Base-by-base conservation (phyloP, 2,113 vertebrate genomes). In the Gobius niger region DNA sequence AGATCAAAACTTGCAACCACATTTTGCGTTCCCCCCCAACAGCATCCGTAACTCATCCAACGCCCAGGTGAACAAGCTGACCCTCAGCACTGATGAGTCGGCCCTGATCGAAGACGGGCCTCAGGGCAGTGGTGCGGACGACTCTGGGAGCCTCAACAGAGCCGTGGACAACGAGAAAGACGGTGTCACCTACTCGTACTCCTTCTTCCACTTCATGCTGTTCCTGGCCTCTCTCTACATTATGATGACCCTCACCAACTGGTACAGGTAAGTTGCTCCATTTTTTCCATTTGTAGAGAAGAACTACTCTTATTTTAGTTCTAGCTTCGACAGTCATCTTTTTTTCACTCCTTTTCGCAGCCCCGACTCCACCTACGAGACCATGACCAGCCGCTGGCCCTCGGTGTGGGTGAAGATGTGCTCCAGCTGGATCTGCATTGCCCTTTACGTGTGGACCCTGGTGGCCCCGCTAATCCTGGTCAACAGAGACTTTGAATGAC, bases 241-340 rank as follows among this genome's bases (percentile, higher is more conserved):
- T 88, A 99, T 99, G 98, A 99, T 99, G 98, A 99, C 97, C 0
- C 93, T 99, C 51, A 99, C 98, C 91, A 99, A 98, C 91, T 99
- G 97, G 97, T 99, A 99, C 93, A 98, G 97, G 98, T 99, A 87
- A 12, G 88, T 71, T 47, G 5, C 47, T 14, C 24, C 1, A 3
- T 34, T 34, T 34, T 34, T 34, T 34, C 3, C 24, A 34, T 34
- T 3, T 34, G 5, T 34, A 34, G 47, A 11, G 47, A 13, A 50
- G 47, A 12, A 50, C 47, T 46, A 46, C 24, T 34, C 24, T 46
- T 46, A 12, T 50, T 50, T 50, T 47, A 11, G 60, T 12, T 59
- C 9, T 64, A 19, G 44, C 44, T 70, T 5, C 42, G 1, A 6
- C n/a, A 9, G 40, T 6, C 47, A 7, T 44, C 4, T 16, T 0